A percentile compares a stretch with the other conserved stretches of the same genome.
Evolutionary conservation across 2,113 vertebrate genomes (phyloP).

Genomic region (Tupaia chinensis): DNA sequence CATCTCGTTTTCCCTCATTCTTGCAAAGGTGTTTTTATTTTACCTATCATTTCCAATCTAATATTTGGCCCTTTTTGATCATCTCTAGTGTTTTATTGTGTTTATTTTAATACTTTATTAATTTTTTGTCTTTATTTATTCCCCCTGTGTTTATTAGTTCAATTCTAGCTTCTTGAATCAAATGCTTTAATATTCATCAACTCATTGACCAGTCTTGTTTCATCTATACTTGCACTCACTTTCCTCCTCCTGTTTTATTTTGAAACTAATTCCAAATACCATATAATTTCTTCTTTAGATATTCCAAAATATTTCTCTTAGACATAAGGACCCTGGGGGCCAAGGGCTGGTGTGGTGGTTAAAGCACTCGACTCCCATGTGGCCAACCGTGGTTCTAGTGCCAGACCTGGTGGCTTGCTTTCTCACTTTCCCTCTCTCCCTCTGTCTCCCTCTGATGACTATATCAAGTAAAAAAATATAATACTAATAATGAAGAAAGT

Average conservation of each 20-base stretch:
- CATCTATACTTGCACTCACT: neutral
- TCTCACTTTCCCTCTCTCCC: no score
- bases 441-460: no score
- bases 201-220: constrained; percentile 26
- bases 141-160: neutral
- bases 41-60: constrained; percentile 9
- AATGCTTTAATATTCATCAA: constrained; percentile 19
- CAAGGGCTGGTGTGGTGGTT: no score
- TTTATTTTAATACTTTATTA: neutral
- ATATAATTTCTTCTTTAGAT: constrained; percentile 17
- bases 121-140: neutral
- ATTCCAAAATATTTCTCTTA: constrained; percentile 9
- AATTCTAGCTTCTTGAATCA: constrained; percentile 9
- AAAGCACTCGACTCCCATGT: no score
- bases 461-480: no score
- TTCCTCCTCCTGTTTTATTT: constrained; percentile 14
- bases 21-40: constrained; percentile 22
- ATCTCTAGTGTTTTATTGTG: neutral
- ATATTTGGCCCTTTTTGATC: neutral
- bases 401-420: no score
- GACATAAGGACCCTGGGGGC: neutral
- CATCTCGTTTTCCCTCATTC: neutral
- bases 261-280: constrained; percentile 11
- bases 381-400: no score
- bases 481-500: no score